These are phyloP conservation scores for Leucoma salicis DNA, from an alignment of 2,888 invertebrate genomes.

Conservation along the genomic window DNA sequence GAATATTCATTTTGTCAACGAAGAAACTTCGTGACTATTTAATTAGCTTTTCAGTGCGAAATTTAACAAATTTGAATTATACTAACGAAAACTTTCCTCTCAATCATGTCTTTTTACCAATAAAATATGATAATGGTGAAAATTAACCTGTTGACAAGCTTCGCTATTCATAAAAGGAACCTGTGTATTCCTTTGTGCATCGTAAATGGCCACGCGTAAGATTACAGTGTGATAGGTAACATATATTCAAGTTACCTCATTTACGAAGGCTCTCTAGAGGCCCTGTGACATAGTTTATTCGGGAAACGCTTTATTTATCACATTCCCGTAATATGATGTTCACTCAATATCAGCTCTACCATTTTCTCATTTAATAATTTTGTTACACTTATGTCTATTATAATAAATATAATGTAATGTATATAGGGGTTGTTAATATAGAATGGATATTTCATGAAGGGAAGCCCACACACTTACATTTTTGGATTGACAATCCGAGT, in stretches of 20 bases:
- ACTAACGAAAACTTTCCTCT: slow-evolving; percentile 1
- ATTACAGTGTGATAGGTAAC: too few relatives aligned
- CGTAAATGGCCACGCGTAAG: too few relatives aligned
- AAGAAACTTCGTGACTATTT: slow-evolving; percentile 1
- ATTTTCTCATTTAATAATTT: too few relatives aligned
- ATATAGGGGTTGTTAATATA: too few relatives aligned
- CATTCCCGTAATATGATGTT: too few relatives aligned
- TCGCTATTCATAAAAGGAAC: not conserved
- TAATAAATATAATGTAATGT: too few relatives aligned
- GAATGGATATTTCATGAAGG: too few relatives aligned
- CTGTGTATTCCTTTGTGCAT: not conserved
- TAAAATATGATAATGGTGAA: not conserved
- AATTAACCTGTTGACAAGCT: not conserved
- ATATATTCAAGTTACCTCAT: not conserved
- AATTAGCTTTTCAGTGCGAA: slow-evolving; percentile 4
- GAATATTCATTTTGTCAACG: not conserved
- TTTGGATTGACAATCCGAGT: too few relatives aligned
- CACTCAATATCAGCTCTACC: too few relatives aligned
- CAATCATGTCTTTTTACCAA: not conserved
- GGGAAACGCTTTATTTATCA: not conserved
- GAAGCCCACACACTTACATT: too few relatives aligned
- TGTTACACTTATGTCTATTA: too few relatives aligned
- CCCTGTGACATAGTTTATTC: not conserved
- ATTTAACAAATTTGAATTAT: slow-evolving; percentile 1
- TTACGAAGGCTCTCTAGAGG: not conserved